Evolutionary conservation across 2,888 invertebrate genomes (phyloP).

Genomic region (Theristus sp.): DNA sequence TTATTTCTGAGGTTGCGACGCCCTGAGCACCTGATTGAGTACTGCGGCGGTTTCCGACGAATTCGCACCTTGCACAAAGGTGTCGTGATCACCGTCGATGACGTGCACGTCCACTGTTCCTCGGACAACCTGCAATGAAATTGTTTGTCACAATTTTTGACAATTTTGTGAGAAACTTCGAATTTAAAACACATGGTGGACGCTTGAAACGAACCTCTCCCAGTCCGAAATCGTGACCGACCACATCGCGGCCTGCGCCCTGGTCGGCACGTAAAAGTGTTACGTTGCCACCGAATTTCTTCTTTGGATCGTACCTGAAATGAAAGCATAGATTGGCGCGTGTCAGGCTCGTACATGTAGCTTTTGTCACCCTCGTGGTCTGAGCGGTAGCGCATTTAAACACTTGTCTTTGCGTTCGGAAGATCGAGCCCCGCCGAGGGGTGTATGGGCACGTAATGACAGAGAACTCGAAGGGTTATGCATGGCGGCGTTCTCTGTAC

Average conservation of each 20-base stretch:
- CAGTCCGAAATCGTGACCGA: conserved; percentile 73
- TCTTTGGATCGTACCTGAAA: conserved; percentile 52
- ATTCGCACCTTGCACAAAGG: neutral
- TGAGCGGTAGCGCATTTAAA: no score
- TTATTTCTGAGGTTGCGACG: neutral
- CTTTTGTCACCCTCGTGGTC: no score
- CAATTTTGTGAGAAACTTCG: no score
- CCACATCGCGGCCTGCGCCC: conserved; percentile 47
- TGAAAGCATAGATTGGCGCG: conserved; percentile 38
- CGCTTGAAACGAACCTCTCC: conserved; percentile 45
- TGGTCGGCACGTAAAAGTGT: conserved; percentile 67
- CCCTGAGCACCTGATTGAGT: neutral
- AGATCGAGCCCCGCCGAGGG: no score
- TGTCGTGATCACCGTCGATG: no score
- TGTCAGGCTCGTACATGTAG: neutral
- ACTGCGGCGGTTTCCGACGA: neutral
- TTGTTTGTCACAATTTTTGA: no score
- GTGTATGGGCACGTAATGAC: no score
- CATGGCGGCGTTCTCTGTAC: neutral
- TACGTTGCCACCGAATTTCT: conserved; percentile 46
- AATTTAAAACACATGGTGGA: no score
- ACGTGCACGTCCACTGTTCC: neutral
- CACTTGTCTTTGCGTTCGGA: no score
- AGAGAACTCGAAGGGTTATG: no score
- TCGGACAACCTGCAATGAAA: neutral